A percentile compares a stretch with the other conserved stretches of the same genome.
Evolutionary conservation across 2,797 vertebrate species (phyloP).

Genomic region (Okamejei kenojei): DNA sequence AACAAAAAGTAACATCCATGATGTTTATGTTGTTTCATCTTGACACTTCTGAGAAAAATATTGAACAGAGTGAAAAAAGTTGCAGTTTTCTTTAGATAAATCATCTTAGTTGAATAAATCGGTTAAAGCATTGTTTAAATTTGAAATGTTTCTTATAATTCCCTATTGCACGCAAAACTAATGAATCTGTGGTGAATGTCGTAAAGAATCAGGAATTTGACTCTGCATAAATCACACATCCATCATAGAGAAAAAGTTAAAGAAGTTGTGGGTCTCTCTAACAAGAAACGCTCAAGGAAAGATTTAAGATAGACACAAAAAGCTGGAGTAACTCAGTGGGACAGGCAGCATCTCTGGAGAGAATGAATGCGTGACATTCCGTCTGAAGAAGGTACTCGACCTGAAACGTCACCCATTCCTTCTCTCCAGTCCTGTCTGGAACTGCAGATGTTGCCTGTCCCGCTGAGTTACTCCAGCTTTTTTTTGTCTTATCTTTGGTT

Average conservation of each 20-base stretch:
- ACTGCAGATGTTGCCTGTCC: too few species aligned
- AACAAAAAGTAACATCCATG: background rate
- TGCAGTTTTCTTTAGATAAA: background rate
- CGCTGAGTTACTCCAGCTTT: too few species aligned
- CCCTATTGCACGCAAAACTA: background rate
- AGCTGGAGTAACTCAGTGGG: too few species aligned
- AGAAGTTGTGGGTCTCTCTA: background rate
- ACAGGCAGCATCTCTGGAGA: too few species aligned
- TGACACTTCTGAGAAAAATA: background rate
- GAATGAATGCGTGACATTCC: too few species aligned
- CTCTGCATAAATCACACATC: background rate
- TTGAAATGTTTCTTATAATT: background rate
- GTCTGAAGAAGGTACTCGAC: too few species aligned
- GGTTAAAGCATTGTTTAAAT: background rate
- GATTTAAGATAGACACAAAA: too few species aligned
- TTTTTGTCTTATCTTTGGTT: too few species aligned
- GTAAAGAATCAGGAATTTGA: background rate
- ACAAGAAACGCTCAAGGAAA: background rate
- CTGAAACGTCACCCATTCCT: too few species aligned
- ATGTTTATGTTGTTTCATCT: background rate
- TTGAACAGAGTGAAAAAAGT: background rate
- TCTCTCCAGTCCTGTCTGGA: too few species aligned
- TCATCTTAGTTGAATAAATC: background rate
- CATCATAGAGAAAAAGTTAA: background rate
- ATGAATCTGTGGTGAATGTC: background rate